These are phyloP conservation scores for Carterocephalus palaemon DNA, from an alignment of 2,888 invertebrate species.

Conservation along the genomic window DNA sequence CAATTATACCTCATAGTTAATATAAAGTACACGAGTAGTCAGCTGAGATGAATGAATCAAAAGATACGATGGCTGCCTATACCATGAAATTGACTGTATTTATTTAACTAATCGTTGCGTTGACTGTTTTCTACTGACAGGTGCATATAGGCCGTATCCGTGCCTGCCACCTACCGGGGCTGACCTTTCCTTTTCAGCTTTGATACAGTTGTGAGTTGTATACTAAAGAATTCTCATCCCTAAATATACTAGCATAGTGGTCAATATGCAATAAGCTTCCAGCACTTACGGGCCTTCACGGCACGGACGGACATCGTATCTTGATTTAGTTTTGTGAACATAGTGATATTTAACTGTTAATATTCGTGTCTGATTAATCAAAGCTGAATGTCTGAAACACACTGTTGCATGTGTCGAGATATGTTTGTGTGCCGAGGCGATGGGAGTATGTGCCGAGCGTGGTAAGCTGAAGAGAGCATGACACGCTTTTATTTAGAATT, in stretches of 20 bases:
- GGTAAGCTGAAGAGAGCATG: constrained; percentile 62
- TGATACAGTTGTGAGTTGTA: too few relatives aligned
- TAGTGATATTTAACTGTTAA: not conserved
- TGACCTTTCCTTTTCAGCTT: too few relatives aligned
- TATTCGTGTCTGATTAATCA: constrained; percentile 6
- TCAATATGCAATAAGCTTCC: not conserved
- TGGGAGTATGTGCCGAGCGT: constrained; percentile 48
- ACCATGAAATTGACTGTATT: constrained; percentile 9
- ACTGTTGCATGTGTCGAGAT: constrained; percentile 40
- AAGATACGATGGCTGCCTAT: not conserved
- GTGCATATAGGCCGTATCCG: too few relatives aligned
- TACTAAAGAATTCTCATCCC: too few relatives aligned
- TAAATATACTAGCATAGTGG: too few relatives aligned
- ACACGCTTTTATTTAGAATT: constrained; percentile 67
- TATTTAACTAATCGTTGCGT: too few relatives aligned
- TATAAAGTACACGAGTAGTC: constrained; percentile 2
- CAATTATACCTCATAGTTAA: constrained; percentile 15
- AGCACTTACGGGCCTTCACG: not conserved
- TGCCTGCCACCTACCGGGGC: too few relatives aligned
- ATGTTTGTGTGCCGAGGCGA: constrained; percentile 41
- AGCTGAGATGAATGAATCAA: not conserved
- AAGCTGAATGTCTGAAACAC: constrained; percentile 45
- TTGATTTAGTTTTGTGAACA: too few relatives aligned
- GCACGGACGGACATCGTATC: not conserved
- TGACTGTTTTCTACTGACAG: too few relatives aligned